Conservation (phyloP, 1,140 invertebrate species). For the Ylistrum balloti region DNA sequence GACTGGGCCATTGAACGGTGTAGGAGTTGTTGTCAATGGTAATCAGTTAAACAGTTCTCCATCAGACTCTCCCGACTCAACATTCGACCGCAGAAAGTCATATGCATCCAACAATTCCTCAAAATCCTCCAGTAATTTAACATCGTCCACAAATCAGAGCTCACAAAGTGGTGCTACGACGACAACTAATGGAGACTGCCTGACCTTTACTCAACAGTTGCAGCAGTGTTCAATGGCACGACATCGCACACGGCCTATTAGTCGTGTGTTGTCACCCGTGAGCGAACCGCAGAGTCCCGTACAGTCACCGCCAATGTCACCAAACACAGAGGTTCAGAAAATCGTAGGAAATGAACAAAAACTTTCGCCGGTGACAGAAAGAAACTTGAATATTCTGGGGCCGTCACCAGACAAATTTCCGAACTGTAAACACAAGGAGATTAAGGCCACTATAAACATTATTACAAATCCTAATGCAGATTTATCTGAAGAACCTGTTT, state of each 20-base stretch:
- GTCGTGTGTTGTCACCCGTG: slow-evolving; percentile 87
- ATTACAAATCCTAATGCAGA: slow-evolving; percentile 80
- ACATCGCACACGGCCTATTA: slow-evolving; percentile 80
- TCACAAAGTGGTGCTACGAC: slow-evolving; percentile 75
- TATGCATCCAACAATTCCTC: slow-evolving; percentile 89
- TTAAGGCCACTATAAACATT: slow-evolving; percentile 78
- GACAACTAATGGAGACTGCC: slow-evolving; percentile 69
- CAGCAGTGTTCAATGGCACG: slow-evolving; percentile 84
- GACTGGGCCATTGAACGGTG: slow-evolving; percentile 42
- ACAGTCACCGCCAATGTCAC: slow-evolving; percentile 91
- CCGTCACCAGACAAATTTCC: slow-evolving; percentile 70
- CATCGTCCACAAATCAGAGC: slow-evolving; percentile 85
- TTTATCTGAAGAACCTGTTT: slow-evolving; percentile 77
- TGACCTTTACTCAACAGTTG: slow-evolving; percentile 90
- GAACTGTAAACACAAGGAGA: slow-evolving; percentile 69
- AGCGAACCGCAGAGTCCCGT: slow-evolving; percentile 91
- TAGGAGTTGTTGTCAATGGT: slow-evolving; percentile 69
- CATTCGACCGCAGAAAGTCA: slow-evolving; percentile 87
- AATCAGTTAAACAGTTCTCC: slow-evolving; percentile 72
- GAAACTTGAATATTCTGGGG: slow-evolving; percentile 68
- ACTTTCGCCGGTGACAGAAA: slow-evolving; percentile 62
- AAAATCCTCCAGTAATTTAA: slow-evolving; percentile 89
- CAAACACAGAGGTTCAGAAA: slow-evolving; percentile 86
- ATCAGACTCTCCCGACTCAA: slow-evolving; percentile 87
- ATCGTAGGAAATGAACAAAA: slow-evolving; percentile 54